Percentiles rank a stretch among this genome's conserved stretches.
phyloP scores from a whole-genome alignment of 1,140 invertebrate genomes.

The Colletes gigas region DNA sequence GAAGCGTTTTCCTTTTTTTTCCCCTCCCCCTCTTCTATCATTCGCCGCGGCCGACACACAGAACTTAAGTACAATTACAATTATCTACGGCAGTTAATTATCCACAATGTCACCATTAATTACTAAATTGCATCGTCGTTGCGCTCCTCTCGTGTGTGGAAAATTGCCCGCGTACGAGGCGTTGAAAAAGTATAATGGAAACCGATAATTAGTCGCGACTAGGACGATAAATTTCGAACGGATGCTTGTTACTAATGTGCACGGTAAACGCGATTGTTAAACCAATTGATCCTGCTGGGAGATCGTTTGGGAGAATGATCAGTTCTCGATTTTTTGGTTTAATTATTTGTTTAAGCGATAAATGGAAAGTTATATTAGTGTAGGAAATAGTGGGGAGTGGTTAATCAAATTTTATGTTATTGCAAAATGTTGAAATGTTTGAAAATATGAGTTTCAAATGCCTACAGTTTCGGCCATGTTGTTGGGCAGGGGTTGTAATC shows the following conservation, averaged over 20 bases:
- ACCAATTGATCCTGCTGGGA: neutral
- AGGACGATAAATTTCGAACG: constrained; percentile 46
- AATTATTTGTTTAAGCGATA: no score
- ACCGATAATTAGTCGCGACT: constrained; percentile 46
- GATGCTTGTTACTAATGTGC: neutral
- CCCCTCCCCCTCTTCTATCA: constrained; percentile 28
- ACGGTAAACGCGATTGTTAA: neutral
- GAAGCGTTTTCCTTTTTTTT: constrained; percentile 25
- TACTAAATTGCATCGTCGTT: constrained; percentile 73
- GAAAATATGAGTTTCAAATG: no score
- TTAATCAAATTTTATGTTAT: neutral
- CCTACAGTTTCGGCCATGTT: no score
- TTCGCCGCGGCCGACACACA: constrained; percentile 53
- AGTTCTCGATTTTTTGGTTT: no score
- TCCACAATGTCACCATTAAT: constrained; percentile 77
- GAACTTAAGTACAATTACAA: constrained; percentile 72
- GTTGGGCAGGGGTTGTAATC: no score
- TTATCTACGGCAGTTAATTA: constrained; percentile 76
- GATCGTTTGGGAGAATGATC: no score
- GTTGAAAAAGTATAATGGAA: constrained; percentile 45
- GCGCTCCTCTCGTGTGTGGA: constrained; percentile 39
- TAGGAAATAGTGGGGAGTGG: no score
- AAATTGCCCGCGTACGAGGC: constrained; percentile 53
- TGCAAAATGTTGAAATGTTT: no score
- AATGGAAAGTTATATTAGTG: no score